Base-by-base conservation (phyloP, 2,888 invertebrate species). In the Polydrusus cervinus region DNA sequence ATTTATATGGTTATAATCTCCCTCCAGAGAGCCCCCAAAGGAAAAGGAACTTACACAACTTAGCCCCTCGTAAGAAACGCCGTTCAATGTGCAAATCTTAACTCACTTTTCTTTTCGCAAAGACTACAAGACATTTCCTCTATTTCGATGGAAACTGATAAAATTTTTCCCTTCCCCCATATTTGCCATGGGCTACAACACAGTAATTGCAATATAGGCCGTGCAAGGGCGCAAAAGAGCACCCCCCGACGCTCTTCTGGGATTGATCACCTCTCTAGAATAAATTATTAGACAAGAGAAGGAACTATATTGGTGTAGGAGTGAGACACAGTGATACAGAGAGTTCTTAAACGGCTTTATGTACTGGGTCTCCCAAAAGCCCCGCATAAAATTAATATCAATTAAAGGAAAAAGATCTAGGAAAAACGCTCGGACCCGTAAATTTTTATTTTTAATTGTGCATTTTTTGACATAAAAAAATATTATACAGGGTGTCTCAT, bases 201-300 rank as follows among this genome's bases (percentile, higher is more conserved):
- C 78, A 74, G 81, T 80, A 81, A 81, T 81, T 80, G 80, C 81
- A 71, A 79, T 78, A 77, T 74, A 67, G 76, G 78, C 71, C 53
- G 68, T 67, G 57, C 73, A 69, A 64, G 55, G 72, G 64, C 61
- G 38, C 30, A 34, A 10, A 34, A 10, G 34, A 34, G 34, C 34
- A 10, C 34, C 34, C n/a, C 43, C 40, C 16, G 53, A 20, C 57
- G 20, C 40, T 71, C 75, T 71, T 60, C n/a, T 47, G 79, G 79
- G 78, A 80, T 76, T 71, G 79, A 78, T 70, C 79, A 71, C 65
- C 62, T 64, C 71, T 77, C 68, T 38, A 60, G 80, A 79, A 81
- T 81, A 81, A 78, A 79, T 81, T 79, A 81, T 79, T 61, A 62
- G 71, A 65, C 69, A 73, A 68, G 72, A 74, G 68, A 65, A 74